Evolutionary conservation across 2,888 invertebrate species (phyloP).

Genomic region (Euphydryas editha): DNA sequence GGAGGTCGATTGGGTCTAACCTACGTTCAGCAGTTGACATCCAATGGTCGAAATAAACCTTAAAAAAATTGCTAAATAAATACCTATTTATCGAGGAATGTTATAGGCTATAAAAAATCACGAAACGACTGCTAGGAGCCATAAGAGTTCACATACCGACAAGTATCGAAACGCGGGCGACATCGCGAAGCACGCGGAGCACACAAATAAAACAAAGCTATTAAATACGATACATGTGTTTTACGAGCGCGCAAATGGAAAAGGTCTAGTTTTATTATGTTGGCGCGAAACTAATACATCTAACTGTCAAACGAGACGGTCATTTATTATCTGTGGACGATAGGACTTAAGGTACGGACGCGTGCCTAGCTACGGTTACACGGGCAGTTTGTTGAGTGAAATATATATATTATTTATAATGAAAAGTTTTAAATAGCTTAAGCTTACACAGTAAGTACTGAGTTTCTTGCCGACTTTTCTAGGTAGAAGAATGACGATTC

Average conservation of each 20-base stretch:
- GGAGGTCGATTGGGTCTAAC: too few species aligned
- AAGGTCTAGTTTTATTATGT: slow-evolving; percentile 34
- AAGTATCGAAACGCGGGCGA: neutral
- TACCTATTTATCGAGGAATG: neutral
- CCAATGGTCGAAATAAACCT: too few species aligned
- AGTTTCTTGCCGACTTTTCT: too few species aligned
- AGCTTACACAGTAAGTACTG: too few species aligned
- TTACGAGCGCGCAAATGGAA: slow-evolving; percentile 34
- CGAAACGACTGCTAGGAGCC: too few species aligned
- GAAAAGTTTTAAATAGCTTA: too few species aligned
- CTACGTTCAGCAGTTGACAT: too few species aligned
- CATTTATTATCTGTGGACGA: slow-evolving; percentile 20
- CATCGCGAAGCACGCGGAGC: too few species aligned
- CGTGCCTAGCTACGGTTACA: neutral
- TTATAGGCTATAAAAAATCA: neutral
- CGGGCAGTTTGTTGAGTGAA: neutral
- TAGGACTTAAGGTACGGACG: slow-evolving; percentile 1
- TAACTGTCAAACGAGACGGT: slow-evolving; percentile 24
- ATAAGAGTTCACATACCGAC: too few species aligned
- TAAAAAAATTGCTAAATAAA: neutral
- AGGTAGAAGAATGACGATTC: too few species aligned
- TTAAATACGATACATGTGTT: slow-evolving; percentile 27
- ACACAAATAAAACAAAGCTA: neutral
- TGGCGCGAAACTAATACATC: slow-evolving; percentile 33
- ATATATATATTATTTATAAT: too few species aligned